Percentiles rank a stretch among this genome's conserved stretches.
Evolutionary conservation across 2,113 vertebrate genomes (phyloP).

Genomic region (Macrotis lagotis): DNA sequence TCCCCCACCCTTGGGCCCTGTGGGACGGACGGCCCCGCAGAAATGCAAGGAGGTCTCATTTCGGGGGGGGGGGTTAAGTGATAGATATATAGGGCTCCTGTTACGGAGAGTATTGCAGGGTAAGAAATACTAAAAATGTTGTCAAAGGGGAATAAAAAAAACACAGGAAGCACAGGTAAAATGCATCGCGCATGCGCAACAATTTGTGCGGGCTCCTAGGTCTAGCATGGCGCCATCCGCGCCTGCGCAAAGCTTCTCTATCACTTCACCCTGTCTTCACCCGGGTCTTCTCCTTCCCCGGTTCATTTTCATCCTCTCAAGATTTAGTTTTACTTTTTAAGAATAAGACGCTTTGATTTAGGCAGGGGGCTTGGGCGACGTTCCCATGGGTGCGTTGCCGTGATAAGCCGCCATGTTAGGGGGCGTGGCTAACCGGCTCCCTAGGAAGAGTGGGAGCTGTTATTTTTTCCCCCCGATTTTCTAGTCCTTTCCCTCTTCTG

Average conservation of each 20-base stretch:
- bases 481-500: background rate
- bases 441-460: background rate
- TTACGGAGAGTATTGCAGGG: background rate
- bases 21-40: background rate
- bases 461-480: background rate
- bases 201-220: background rate
- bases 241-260: background rate
- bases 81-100: no score
- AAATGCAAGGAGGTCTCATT: background rate
- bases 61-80: no score
- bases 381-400: background rate
- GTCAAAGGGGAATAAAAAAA: background rate
- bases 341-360: fast-evolving
- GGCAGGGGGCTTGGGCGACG: background rate
- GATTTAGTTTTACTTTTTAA: background rate
- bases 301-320: background rate
- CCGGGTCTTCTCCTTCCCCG: no score
- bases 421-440: fast-evolving
- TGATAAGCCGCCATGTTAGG: background rate
- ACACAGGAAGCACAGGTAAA: background rate
- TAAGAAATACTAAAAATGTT: background rate
- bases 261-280: background rate
- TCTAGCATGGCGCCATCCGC: background rate
- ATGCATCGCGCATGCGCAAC: background rate
- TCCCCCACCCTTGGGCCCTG: no score